Conservation (phyloP, 2,797 vertebrate genomes). For the Rhynchotus rufescens region DNA sequence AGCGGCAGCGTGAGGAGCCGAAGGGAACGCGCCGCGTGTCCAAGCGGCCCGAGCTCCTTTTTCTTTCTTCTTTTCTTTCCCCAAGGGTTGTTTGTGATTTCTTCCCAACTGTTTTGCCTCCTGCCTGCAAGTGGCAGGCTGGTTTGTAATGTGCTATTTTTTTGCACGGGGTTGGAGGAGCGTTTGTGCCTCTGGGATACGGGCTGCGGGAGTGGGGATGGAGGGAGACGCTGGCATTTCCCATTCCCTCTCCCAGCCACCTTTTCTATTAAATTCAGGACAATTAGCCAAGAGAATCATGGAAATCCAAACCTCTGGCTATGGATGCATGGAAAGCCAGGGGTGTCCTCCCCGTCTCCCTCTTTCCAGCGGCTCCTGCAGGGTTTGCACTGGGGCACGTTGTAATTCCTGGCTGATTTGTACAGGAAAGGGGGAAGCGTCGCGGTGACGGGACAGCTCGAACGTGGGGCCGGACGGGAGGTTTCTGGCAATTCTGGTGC, state of each 20-base stretch:
- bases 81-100: neutral
- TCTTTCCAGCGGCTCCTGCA: neutral
- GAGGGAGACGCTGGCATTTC: neutral
- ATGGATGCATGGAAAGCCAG: neutral
- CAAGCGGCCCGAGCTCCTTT: neutral
- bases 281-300: neutral
- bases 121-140: neutral
- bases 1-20: conserved; percentile 7
- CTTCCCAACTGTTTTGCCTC: neutral
- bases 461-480: neutral
- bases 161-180: neutral
- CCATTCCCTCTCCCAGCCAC: neutral
- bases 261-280: neutral
- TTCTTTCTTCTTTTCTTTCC: neutral
- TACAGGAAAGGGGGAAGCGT: neutral
- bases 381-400: neutral
- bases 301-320: neutral
- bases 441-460: neutral
- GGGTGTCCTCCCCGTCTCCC: neutral
- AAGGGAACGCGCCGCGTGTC: neutral
- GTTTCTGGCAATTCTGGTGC: neutral
- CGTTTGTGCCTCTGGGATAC: neutral
- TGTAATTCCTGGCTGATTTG: neutral
- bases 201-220: neutral
- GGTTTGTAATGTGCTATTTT: neutral